phyloP scores from a whole-genome alignment of 64 coral and sea anemone genomes.

The Montipora capricornis region DNA sequence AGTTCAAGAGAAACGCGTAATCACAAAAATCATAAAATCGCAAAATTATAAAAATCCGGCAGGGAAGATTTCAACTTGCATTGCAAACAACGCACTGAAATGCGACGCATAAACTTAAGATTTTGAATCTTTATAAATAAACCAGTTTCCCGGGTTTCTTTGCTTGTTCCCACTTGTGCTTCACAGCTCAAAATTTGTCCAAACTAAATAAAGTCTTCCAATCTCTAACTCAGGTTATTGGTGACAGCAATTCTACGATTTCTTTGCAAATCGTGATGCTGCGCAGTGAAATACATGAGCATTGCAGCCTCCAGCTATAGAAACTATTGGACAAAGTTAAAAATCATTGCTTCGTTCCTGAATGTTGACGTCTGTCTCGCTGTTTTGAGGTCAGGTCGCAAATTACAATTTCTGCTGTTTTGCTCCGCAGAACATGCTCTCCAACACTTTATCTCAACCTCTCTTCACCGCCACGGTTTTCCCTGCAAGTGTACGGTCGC shows the following conservation, averaged over 20 bases:
- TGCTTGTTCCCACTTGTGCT: not conserved
- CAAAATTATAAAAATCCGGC: not conserved
- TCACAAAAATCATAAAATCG: too few species aligned
- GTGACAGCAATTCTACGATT: too few species aligned
- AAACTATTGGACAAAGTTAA: not conserved
- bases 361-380: not conserved
- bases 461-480: not conserved
- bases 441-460: too few species aligned
- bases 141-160: not conserved
- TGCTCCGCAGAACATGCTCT: too few species aligned
- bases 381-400: not conserved
- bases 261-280: not conserved
- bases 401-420: too few species aligned
- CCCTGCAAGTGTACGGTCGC: not conserved
- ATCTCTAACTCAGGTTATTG: not conserved
- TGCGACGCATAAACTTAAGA: not conserved
- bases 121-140: not conserved
- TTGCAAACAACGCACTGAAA: not conserved
- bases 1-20: too few species aligned
- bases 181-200: not conserved
- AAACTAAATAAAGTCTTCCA: not conserved
- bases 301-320: too few species aligned
- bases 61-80: not conserved
- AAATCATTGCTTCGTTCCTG: too few species aligned
- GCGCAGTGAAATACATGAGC: not conserved